These are phyloP conservation scores for Andrena haemorrhoa DNA, from an alignment of 2,888 invertebrate species.

Conservation along the genomic window DNA sequence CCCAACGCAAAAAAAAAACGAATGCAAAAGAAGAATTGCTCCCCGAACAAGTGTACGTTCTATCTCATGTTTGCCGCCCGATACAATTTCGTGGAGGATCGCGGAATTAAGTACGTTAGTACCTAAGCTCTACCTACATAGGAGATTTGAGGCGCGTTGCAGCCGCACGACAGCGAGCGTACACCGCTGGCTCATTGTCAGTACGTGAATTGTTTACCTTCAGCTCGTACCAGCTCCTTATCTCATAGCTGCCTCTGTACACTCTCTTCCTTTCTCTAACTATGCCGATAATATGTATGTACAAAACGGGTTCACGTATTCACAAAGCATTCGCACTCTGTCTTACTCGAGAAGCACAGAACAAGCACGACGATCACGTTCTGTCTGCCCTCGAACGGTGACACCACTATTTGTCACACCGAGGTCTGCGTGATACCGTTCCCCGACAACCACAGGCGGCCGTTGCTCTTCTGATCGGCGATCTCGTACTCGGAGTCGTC, in stretches of 20 bases:
- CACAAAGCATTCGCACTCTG: conserved; percentile 68
- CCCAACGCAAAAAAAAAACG: conserved; percentile 6
- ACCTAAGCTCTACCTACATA: conserved; percentile 69
- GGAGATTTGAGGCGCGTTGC: conserved; percentile 69
- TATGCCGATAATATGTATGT: conserved; percentile 71
- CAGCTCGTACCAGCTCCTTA: conserved; percentile 33
- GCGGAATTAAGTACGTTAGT: conserved; percentile 75
- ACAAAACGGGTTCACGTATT: conserved; percentile 78
- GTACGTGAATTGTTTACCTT: conserved; percentile 37
- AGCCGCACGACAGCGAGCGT: conserved; percentile 18
- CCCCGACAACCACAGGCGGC: conserved; percentile 82
- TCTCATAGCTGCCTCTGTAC: conserved; percentile 79
- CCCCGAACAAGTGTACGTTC: conserved; percentile 38
- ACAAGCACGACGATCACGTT: conserved; percentile 67
- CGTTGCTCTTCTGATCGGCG: conserved; percentile 83
- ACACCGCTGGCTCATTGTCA: conserved; percentile 40
- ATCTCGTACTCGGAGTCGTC: conserved; percentile 93
- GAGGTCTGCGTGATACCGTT: conserved; percentile 84
- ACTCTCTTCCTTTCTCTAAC: conserved; percentile 61
- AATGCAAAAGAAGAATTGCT: conserved; percentile 39
- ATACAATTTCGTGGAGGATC: conserved; percentile 48
- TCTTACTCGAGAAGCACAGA: conserved; percentile 59
- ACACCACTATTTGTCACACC: conserved; percentile 82
- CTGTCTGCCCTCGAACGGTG: conserved; percentile 55
- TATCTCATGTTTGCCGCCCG: conserved; percentile 13